Base-by-base conservation (phyloP, 2,113 vertebrate genomes). In the Zingel zingel region DNA sequence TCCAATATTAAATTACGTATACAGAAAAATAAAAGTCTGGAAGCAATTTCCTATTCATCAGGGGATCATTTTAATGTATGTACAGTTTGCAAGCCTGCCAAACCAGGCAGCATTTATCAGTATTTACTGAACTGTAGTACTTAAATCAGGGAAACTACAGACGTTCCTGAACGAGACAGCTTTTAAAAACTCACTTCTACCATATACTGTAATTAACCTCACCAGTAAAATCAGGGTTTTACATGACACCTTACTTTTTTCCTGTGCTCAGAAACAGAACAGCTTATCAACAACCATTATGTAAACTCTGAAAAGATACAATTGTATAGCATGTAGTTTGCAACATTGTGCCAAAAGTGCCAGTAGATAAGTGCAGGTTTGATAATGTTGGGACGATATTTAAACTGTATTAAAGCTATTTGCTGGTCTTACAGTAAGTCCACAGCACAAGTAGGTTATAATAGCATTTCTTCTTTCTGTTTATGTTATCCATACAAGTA, bases 91-190 rank as follows among this genome's bases (percentile, higher is more conserved):
- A 33, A 51, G n/a, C 43, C 3, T 77, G 65, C 23, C 51, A 45
- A 64, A 64, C 48, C 16, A 58, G 7, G 25, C 25, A 27, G 11
- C 15, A 33, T 64, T 11, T 30, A 64, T 70, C 19, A 71, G 53
- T 64, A 71, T 50, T 71, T 43, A 77, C n/a, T 1, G 25, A 76
- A 36, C 39, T 39, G n/a, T 50, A 53, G 12, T 30, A 36, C 59
- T 11, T 3, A 58, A 12, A 43, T 43, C n/a, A 56, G 51, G 19
- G 25, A 48, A 77, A 56, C 7, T 48, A 25, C 5, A 56, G 27
- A 48, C 0, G 18, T 33, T 62, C 13, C 27, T 39, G n/a, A 19
- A 5, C 30, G 43, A 77, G 8, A 19, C 19, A 2, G 5, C 23
- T 47, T 50, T 77, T 19, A 59, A 23, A 21, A 71, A 18, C 14